Percentiles rank a stretch among this genome's conserved stretches.
Conservation (phyloP, 1,140 invertebrate species). For the Cataglyphis hispanica region DNA sequence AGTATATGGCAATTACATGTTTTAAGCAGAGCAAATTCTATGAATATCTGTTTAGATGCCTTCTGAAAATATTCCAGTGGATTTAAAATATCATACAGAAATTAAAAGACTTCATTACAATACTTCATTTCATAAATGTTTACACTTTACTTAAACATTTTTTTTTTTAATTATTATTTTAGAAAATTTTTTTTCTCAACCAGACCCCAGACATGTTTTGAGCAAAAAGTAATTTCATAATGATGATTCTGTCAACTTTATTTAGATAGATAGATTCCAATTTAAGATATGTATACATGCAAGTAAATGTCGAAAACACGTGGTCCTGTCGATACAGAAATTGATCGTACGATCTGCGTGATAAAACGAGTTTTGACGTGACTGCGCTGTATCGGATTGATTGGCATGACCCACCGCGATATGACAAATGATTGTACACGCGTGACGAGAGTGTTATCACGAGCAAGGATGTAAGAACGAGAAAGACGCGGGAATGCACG, state of each 20-base stretch:
- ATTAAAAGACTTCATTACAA: background rate
- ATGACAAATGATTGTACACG: constrained; percentile 50
- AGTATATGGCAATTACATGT: background rate
- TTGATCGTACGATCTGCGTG: background rate
- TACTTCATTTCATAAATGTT: background rate
- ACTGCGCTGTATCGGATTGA: constrained; percentile 13
- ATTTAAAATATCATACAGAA: background rate
- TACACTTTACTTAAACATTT: background rate
- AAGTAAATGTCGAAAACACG: background rate
- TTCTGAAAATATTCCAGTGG: too few relatives aligned
- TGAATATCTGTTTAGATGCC: too few relatives aligned
- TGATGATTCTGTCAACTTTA: background rate
- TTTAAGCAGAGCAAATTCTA: too few relatives aligned
- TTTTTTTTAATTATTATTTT: background rate
- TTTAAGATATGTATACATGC: background rate
- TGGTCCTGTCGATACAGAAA: constrained; percentile 15
- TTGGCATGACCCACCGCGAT: constrained; percentile 24
- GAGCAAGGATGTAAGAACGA: constrained; percentile 21
- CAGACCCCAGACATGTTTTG: background rate
- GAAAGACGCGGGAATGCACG: constrained; percentile 52
- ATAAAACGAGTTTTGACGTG: constrained; percentile 37
- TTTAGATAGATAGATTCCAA: background rate
- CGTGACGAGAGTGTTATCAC: constrained; percentile 38
- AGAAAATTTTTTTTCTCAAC: background rate
- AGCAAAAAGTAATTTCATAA: background rate